Conservation (phyloP, 2,888 invertebrate genomes). For the Axea sp. region DNA sequence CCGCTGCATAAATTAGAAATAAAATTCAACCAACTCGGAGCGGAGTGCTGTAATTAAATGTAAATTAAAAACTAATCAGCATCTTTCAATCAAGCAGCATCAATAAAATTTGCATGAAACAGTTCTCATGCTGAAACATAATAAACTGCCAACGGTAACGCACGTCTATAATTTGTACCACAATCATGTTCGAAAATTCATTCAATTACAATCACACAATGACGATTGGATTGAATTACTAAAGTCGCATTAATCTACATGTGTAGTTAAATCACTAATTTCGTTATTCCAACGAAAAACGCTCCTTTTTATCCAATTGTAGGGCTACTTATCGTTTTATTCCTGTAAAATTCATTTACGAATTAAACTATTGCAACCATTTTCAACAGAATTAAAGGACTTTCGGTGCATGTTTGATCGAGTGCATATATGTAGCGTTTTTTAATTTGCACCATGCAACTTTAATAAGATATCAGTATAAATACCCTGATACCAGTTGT, state of each 20-base stretch:
- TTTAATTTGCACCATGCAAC: too few relatives aligned
- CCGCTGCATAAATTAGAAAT: slow-evolving; percentile 32
- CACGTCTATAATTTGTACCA: slow-evolving; percentile 55
- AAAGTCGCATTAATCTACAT: slow-evolving; percentile 39
- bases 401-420: too few relatives aligned
- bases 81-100: slow-evolving; percentile 49
- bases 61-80: slow-evolving; percentile 58
- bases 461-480: too few relatives aligned
- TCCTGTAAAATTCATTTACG: too few relatives aligned
- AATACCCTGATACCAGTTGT: too few relatives aligned
- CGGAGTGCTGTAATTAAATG: slow-evolving; percentile 37
- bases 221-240: slow-evolving; percentile 46
- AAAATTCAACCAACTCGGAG: not conserved
- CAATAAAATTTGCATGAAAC: slow-evolving; percentile 54
- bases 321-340: too few relatives aligned
- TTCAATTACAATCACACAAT: slow-evolving; percentile 55
- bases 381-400: too few relatives aligned
- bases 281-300: slow-evolving; percentile 21
- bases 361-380: too few relatives aligned
- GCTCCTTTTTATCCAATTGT: not conserved
- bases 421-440: too few relatives aligned
- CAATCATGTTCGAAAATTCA: slow-evolving; percentile 58
- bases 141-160: slow-evolving; percentile 58
- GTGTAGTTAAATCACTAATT: slow-evolving; percentile 31
- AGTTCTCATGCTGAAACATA: slow-evolving; percentile 52